Evolutionary conservation across 2,113 vertebrate species (phyloP).

Genomic region (Semnornis frantzii): DNA sequence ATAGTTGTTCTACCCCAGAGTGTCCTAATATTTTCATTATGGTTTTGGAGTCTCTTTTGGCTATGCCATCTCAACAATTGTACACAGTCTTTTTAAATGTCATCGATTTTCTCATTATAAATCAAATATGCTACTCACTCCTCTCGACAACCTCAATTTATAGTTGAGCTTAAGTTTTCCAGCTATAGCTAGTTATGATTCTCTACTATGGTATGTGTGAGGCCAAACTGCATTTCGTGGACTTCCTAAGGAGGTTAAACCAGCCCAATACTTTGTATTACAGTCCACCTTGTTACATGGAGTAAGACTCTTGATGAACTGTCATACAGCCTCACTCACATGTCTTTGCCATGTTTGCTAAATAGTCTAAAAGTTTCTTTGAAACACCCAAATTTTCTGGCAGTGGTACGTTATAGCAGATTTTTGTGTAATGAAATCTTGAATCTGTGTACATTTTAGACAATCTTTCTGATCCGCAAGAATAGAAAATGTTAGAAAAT

Average conservation of each 20-base stretch:
- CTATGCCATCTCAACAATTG: background rate
- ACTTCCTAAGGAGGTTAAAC: background rate
- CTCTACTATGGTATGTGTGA: background rate
- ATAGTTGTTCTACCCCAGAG: background rate
- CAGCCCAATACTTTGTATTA: background rate
- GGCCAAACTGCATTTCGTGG: background rate
- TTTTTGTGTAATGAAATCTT: background rate
- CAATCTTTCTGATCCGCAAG: background rate
- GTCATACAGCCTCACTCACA: background rate
- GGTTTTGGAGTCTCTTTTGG: background rate
- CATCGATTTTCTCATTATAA: background rate
- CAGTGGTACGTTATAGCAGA: background rate
- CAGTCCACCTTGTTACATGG: background rate
- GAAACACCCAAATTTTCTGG: background rate
- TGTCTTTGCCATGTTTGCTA: background rate
- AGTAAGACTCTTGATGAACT: background rate
- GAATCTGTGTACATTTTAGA: background rate
- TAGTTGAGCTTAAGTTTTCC: background rate
- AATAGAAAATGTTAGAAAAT: background rate
- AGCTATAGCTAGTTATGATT: background rate
- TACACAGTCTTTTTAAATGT: background rate
- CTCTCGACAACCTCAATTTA: background rate
- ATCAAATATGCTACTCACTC: background rate
- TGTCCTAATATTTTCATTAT: background rate
- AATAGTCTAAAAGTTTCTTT: background rate